Conservation (phyloP, 2,888 invertebrate species). For the Trypoxylon attenuatum region DNA sequence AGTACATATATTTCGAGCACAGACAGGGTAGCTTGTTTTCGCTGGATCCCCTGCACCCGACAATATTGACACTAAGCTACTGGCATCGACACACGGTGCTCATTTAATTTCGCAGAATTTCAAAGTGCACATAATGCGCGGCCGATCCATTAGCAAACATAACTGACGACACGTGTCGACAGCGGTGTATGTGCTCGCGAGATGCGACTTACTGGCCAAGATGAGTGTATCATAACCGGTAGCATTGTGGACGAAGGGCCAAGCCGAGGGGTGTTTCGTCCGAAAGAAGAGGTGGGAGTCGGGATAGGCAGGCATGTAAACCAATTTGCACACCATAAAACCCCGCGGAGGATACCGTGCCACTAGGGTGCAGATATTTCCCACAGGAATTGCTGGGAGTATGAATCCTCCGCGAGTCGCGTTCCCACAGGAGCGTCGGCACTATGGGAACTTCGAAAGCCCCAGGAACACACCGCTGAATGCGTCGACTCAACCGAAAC, state of each 20-base stretch:
- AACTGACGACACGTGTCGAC: background rate
- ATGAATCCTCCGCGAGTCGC: constrained; percentile 45
- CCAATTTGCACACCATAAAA: constrained; percentile 73
- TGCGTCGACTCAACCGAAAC: constrained; percentile 52
- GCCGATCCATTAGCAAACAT: background rate
- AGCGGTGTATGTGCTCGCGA: too few species aligned
- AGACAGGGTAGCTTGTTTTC: too few species aligned
- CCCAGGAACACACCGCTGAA: constrained; percentile 50
- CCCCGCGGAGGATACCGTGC: constrained; percentile 61
- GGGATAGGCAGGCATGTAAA: constrained; percentile 64
- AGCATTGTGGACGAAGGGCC: background rate
- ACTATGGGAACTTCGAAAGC: constrained; percentile 63
- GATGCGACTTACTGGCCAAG: background rate
- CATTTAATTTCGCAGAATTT: background rate
- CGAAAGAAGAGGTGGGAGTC: background rate
- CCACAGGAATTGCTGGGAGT: constrained; percentile 70
- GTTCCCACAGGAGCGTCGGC: constrained; percentile 68
- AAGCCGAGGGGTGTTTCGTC: background rate
- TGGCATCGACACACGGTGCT: too few species aligned
- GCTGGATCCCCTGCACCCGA: too few species aligned
- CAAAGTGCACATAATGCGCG: background rate
- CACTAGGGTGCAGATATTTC: constrained; percentile 68
- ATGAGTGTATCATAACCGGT: background rate
- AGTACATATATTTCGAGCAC: too few species aligned
- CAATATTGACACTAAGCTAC: too few species aligned